phyloP scores from a whole-genome alignment of 1,140 invertebrate species.

The Caligus rogercresseyi region DNA sequence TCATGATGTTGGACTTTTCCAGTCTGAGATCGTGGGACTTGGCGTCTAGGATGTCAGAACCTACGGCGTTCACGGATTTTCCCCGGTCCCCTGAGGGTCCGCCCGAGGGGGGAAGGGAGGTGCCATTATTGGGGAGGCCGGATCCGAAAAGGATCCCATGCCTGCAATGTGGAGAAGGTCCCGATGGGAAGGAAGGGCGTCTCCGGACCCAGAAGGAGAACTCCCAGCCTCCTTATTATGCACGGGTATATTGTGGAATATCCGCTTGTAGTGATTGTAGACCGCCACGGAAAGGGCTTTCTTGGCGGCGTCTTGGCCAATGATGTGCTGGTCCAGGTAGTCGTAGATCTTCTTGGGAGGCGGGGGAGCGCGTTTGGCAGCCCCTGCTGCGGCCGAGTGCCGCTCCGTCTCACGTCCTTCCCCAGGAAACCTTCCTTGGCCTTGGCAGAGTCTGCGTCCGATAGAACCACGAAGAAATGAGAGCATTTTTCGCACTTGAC shows the following conservation, averaged over 20 bases:
- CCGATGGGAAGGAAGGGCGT: constrained; percentile 29
- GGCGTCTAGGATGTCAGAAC: constrained; percentile 69
- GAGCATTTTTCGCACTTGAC: constrained; percentile 96
- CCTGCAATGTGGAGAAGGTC: constrained; percentile 68
- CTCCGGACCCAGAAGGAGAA: neutral
- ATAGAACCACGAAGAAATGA: constrained; percentile 91
- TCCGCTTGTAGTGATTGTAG: constrained; percentile 96
- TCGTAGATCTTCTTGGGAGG: constrained; percentile 91
- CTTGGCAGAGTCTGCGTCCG: constrained; percentile 51
- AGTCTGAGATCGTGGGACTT: constrained; percentile 65
- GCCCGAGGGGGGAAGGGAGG: constrained; percentile 24
- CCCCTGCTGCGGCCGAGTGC: constrained; percentile 24
- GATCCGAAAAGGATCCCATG: constrained; percentile 40
- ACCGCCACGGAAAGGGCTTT: constrained; percentile 96
- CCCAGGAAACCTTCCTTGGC: neutral
- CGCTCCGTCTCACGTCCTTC: constrained; percentile 1
- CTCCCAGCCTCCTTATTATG: constrained; percentile 2
- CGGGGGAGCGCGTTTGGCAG: constrained; percentile 61
- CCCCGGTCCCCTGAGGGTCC: constrained; percentile 23
- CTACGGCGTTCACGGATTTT: constrained; percentile 16
- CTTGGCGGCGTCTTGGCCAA: constrained; percentile 95
- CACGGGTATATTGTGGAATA: constrained; percentile 76
- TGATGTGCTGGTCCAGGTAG: constrained; percentile 83
- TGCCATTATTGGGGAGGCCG: constrained; percentile 27
- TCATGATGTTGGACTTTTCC: constrained; percentile 93